Evolutionary conservation across 2,113 vertebrate species (phyloP).

Genomic region (Ammodytes marinus): DNA sequence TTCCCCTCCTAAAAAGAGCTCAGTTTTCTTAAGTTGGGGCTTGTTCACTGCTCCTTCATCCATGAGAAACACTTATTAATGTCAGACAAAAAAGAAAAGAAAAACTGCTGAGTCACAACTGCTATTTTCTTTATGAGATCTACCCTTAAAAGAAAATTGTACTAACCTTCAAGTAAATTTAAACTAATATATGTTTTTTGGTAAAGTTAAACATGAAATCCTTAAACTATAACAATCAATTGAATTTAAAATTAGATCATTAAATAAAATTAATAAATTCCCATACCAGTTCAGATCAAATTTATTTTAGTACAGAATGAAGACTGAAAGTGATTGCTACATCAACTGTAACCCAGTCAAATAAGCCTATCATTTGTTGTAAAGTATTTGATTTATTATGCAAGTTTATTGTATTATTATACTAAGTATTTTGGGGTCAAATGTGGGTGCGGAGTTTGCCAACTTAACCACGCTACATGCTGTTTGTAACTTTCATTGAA

Average conservation of each 20-base stretch:
- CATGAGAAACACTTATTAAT: conserved; percentile 29
- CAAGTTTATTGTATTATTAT: no score
- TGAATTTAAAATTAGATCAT: conserved; percentile 19
- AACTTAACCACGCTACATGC: not conserved
- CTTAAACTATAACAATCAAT: not conserved
- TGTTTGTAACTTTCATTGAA: not conserved
- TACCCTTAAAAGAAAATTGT: not conserved
- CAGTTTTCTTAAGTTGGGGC: conserved; percentile 16
- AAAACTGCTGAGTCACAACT: conserved; percentile 33
- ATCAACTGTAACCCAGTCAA: not conserved
- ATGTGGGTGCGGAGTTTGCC: conserved; percentile 4
- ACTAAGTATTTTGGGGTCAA: not conserved
- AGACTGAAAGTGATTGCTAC: conserved; percentile 11
- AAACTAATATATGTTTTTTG: not conserved
- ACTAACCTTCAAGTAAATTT: no score
- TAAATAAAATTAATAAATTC: conserved; percentile 1
- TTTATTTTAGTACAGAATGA: conserved; percentile 10
- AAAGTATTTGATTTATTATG: not conserved
- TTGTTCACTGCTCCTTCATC: conserved; percentile 9
- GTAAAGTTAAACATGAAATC: not conserved
- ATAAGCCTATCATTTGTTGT: conserved; percentile 3
- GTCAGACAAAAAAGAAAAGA: conserved; percentile 39
- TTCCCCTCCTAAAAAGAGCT: conserved; percentile 35
- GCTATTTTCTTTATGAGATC: not conserved
- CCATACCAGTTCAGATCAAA: conserved; percentile 1